These are phyloP conservation scores for Podotricha telesiphe DNA, from an alignment of 2,888 invertebrate genomes.

Conservation along the genomic window DNA sequence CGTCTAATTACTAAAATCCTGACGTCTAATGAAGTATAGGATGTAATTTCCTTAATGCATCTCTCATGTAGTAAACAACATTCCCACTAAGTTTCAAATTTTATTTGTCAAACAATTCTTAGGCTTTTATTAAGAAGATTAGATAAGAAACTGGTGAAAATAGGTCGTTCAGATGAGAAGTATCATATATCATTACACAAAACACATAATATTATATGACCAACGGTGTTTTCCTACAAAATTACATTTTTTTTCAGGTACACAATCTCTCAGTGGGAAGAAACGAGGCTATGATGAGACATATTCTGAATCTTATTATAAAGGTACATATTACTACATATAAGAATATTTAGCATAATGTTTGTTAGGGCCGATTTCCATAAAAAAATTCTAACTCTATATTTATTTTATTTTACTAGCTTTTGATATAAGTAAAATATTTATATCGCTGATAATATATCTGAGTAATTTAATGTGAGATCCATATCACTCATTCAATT, in stretches of 20 bases:
- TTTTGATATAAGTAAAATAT: too few species aligned
- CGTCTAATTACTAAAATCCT: neutral
- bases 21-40: neutral
- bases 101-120: neutral
- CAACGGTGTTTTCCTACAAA: neutral
- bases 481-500: too few species aligned
- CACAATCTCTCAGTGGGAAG: conserved; percentile 7
- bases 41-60: neutral
- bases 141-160: neutral
- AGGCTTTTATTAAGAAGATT: neutral
- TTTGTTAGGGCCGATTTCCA: neutral
- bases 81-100: neutral
- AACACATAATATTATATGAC: neutral
- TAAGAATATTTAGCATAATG: conserved; percentile 29
- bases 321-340: conserved; percentile 17
- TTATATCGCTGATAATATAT: too few species aligned
- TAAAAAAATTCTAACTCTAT: too few species aligned
- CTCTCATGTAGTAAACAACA: neutral
- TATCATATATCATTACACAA: conserved; percentile 10
- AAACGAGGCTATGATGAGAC: conserved; percentile 18
- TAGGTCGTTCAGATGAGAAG: neutral
- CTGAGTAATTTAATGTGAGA: too few species aligned
- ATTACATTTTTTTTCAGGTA: conserved; percentile 13
- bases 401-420: too few species aligned
- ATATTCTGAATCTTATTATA: conserved; percentile 28